These are phyloP conservation scores for Crypturellus tataupa DNA, from an alignment of 2,797 vertebrate genomes.

Conservation along the genomic window DNA sequence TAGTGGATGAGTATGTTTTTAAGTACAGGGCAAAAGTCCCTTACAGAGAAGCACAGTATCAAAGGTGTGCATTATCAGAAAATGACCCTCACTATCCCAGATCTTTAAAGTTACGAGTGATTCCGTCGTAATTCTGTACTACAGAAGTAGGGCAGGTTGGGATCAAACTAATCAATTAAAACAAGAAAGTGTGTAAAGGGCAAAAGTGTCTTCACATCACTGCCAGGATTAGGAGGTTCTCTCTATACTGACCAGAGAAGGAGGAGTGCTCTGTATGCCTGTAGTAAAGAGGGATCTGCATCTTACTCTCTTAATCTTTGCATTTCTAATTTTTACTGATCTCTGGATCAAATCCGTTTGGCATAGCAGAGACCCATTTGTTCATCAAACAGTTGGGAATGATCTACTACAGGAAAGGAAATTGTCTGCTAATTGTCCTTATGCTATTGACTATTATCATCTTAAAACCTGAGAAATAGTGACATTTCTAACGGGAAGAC, in stretches of 20 bases:
- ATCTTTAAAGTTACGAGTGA: neutral
- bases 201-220: neutral
- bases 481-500: neutral
- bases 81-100: neutral
- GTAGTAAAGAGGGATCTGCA: neutral
- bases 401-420: constrained; percentile 33
- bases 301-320: neutral
- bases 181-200: neutral
- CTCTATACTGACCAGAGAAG: neutral
- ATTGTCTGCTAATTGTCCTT: neutral
- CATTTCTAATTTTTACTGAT: neutral
- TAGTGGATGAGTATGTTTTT: neutral
- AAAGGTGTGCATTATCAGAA: neutral
- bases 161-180: neutral
- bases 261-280: neutral
- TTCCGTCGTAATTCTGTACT: neutral
- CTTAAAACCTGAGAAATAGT: neutral
- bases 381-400: constrained; percentile 11
- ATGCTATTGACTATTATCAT: neutral
- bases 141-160: neutral
- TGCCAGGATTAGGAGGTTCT: neutral
- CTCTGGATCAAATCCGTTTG: neutral
- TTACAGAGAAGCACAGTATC: neutral
- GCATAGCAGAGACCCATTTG: neutral
- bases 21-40: neutral